A percentile compares a stretch with the other conserved stretches of the same genome.
Evolutionary conservation across 2,888 invertebrate genomes (phyloP).

Genomic region (Ferdinandea cuprea): DNA sequence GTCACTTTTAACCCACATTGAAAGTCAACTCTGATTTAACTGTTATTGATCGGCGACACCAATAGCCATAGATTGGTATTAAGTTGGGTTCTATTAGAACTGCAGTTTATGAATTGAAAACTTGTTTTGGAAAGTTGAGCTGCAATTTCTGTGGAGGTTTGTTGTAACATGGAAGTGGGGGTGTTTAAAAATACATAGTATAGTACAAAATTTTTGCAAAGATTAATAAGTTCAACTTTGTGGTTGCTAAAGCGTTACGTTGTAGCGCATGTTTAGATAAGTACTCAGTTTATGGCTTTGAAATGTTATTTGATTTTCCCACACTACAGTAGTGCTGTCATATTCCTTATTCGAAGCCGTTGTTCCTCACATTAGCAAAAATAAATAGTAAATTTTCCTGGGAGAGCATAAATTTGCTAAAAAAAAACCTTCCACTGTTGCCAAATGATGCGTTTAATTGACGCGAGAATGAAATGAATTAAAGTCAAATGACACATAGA

Average conservation of each 20-base stretch:
- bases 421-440: too few relatives aligned
- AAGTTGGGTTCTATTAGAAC: background rate
- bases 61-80: slow-evolving; percentile 8
- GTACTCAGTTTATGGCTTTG: background rate
- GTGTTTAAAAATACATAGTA: background rate
- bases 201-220: background rate
- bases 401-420: background rate
- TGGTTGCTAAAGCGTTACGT: background rate
- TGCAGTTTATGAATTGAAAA: background rate
- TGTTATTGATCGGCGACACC: background rate
- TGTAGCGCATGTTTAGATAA: slow-evolving; percentile 10
- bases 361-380: too few relatives aligned
- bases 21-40: background rate
- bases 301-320: slow-evolving; percentile 1
- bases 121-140: slow-evolving; percentile 6
- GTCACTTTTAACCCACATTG: slow-evolving; percentile 25
- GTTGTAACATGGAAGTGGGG: background rate
- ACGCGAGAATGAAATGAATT: too few relatives aligned
- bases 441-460: too few relatives aligned
- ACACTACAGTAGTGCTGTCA: slow-evolving; percentile 9
- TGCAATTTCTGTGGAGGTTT: slow-evolving; percentile 17
- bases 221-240: slow-evolving; percentile 22
- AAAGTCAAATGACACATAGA: too few relatives aligned
- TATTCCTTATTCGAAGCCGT: background rate
- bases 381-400: background rate